Evolutionary conservation across 2,113 vertebrate genomes (phyloP), one percentile per base, ranked within the genome.

Genomic region (Natator depressus): DNA sequence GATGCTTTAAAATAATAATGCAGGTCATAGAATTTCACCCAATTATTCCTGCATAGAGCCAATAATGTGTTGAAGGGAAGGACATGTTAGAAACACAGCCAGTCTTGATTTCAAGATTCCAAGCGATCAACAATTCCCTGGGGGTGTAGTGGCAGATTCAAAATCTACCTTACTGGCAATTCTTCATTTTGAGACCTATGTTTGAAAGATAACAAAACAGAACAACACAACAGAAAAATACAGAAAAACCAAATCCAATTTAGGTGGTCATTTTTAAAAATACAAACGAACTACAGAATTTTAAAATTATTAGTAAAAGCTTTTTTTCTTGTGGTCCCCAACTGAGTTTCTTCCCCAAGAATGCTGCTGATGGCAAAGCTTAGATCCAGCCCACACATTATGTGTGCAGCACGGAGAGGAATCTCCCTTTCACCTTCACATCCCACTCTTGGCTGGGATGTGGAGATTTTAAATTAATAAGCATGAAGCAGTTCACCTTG

Each of bases 21-120:
- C 27, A 51, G 87, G 84, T 17, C 95, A 89, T 0, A 0, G 81
- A 93, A 93, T 88, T 80, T 46, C 89, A 92, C 90, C 83, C 79
- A 94, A 65, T 51, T 76, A 85, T 93, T 96, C 82, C 96, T 95
- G 90, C n/a, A 62, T 81, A 91, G 89, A 82, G 65, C 86, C 42
- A 38, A 83, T 14, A 59, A 91, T 55, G 16, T 90, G 93, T 25
- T 78, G 80, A 89, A 78, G 16, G 47, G 35, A 90, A 89, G 24
- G 25, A 92, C 82, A 46, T 1, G 3, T 19, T 78, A 91, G 65
- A 80, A 89, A 76, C 16, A 35, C 65, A 87, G 59, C 80, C 83
- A 94, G 81, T 50, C 80, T 89, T 22, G 57, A 86, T 81, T 47
- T 55, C 83, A 91, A 90, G 93, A 16, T 57, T 88, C 88, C 38